These are phyloP conservation scores for human DNA, from an alignment of 2,113 vertebrate species.

Conservation along the genomic window GRCh38 chr5:138850001-138850500, in stretches of 20 bases:
- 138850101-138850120: neutral
- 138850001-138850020: neutral
- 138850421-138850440: neutral
- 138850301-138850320: neutral
- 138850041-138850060: neutral
- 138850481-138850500: conserved; percentile 47
- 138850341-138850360: neutral
- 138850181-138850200: neutral
- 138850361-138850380: conserved; percentile 37
- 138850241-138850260: neutral
- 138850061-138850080: conserved; percentile 36
- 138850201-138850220: neutral
- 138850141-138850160: neutral
- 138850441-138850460: conserved; percentile 35
- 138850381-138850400: conserved; percentile 55
- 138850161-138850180: neutral
- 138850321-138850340: neutral
- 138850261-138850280: conserved; percentile 20
- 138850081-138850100: neutral
- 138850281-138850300: neutral
- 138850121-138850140: neutral
- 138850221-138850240: neutral
- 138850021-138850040: neutral
- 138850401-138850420: neutral
- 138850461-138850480: conserved; percentile 25